Percentiles rank a stretch among this genome's conserved stretches.
Conservation (phyloP, 2,888 invertebrate genomes). For the Chalcis sispes region DNA sequence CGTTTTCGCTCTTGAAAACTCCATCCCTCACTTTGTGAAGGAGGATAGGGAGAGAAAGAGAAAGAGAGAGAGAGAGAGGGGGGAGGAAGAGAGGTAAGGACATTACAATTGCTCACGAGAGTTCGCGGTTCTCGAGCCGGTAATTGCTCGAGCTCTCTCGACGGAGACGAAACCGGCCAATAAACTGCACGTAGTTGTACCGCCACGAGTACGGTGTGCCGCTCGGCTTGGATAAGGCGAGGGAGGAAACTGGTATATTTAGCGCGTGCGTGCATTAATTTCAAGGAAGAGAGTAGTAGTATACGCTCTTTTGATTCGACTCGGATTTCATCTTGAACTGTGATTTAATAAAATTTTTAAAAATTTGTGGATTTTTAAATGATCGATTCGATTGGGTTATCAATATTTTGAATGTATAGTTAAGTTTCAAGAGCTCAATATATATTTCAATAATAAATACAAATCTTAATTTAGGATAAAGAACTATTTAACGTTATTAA, state of each 20-base stretch:
- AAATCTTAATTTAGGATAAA: too few species aligned
- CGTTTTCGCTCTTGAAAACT: slow-evolving; percentile 41
- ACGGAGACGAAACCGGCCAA: slow-evolving; percentile 35
- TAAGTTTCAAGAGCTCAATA: too few species aligned
- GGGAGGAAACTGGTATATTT: slow-evolving; percentile 1
- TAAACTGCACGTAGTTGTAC: slow-evolving; percentile 16
- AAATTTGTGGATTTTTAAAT: too few species aligned
- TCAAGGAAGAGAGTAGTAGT: neutral
- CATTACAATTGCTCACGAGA: slow-evolving; percentile 47
- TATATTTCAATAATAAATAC: too few species aligned
- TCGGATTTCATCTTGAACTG: too few species aligned
- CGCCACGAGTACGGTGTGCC: neutral
- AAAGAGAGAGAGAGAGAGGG: neutral
- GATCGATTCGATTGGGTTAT: too few species aligned
- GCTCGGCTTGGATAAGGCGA: neutral
- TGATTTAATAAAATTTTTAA: too few species aligned
- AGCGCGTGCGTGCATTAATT: slow-evolving; percentile 21
- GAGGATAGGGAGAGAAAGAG: neutral
- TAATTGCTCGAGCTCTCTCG: slow-evolving; percentile 38
- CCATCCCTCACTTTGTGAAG: neutral
- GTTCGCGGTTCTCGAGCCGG: slow-evolving; percentile 41
- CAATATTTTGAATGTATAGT: too few species aligned
- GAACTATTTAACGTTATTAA: too few species aligned
- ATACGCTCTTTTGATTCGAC: too few species aligned
- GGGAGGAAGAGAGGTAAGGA: neutral